phyloP scores from a whole-genome alignment of 2,888 invertebrate species.

The Drosophila peninsularis region DNA sequence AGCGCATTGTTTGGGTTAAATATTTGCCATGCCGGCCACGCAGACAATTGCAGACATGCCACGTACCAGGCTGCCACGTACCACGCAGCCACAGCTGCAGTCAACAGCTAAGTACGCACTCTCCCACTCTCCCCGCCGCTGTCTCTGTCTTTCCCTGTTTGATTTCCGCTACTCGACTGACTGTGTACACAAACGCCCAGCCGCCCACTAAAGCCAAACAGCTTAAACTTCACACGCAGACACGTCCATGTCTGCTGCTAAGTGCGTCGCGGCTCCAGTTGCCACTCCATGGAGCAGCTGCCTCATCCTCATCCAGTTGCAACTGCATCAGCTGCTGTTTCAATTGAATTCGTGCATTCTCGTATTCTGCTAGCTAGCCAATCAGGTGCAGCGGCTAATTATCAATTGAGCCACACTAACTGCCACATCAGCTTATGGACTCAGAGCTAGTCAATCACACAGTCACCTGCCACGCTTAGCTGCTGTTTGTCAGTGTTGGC shows the following conservation, averaged over 20 bases:
- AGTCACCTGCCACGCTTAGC: neutral
- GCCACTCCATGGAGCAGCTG: slow-evolving; percentile 36
- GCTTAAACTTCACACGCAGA: slow-evolving; percentile 76
- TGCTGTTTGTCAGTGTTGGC: neutral
- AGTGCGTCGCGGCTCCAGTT: slow-evolving; percentile 57
- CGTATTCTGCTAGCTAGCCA: slow-evolving; percentile 53
- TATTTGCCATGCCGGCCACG: slow-evolving; percentile 79
- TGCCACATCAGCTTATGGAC: slow-evolving; percentile 50
- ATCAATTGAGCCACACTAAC: slow-evolving; percentile 37
- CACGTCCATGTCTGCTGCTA: slow-evolving; percentile 65
- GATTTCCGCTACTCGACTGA: slow-evolving; percentile 66
- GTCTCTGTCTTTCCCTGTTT: slow-evolving; percentile 56
- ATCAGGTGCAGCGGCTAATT: slow-evolving; percentile 67
- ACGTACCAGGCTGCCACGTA: slow-evolving; percentile 50
- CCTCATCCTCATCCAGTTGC: neutral
- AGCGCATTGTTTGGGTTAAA: slow-evolving; percentile 77
- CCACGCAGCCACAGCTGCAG: slow-evolving; percentile 67
- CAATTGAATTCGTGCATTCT: slow-evolving; percentile 77
- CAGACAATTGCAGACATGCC: slow-evolving; percentile 70
- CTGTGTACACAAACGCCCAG: slow-evolving; percentile 20
- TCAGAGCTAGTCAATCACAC: slow-evolving; percentile 19
- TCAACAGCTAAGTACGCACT: slow-evolving; percentile 31
- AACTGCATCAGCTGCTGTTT: slow-evolving; percentile 68
- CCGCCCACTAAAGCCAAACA: slow-evolving; percentile 56
- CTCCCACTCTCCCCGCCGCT: neutral